Conservation (phyloP, 35 echinoderm and acorn worm species). For the Heliocidaris tuberculata region DNA sequence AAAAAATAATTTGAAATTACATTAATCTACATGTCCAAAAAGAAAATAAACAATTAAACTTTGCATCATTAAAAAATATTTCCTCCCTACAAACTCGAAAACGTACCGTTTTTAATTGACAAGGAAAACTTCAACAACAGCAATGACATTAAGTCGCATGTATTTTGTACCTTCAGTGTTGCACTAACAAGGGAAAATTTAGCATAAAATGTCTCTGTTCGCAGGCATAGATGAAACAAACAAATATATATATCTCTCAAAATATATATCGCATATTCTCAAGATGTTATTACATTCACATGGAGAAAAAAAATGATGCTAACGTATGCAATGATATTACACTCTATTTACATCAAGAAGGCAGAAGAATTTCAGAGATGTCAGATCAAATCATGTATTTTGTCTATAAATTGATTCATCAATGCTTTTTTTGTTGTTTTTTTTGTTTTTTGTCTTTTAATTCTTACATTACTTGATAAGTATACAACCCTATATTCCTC, state of each 20-base stretch:
- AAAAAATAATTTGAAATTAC: not conserved
- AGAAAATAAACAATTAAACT: not conserved
- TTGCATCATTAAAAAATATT: not conserved
- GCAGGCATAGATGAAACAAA: slow-evolving; percentile 40
- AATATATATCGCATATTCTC: slow-evolving; percentile 43
- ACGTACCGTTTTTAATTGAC: not conserved
- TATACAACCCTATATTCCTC: not conserved
- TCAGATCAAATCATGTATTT: slow-evolving; percentile 19
- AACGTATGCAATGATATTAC: slow-evolving; percentile 22
- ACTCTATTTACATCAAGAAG: slow-evolving; percentile 41
- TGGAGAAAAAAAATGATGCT: slow-evolving; percentile 2
- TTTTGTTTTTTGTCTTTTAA: slow-evolving; percentile 13
- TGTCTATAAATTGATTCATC: not conserved
- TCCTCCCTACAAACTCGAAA: not conserved
- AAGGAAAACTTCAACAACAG: not conserved
- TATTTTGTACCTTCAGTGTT: not conserved
- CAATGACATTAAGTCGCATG: not conserved
- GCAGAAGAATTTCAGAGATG: slow-evolving; percentile 45
- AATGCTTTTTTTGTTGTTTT: not conserved
- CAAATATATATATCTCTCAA: slow-evolving; percentile 30
- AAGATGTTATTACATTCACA: slow-evolving; percentile 20
- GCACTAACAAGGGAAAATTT: slow-evolving; percentile 21
- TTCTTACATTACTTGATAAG: not conserved
- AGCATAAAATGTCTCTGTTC: slow-evolving; percentile 33
- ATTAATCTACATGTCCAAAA: not conserved